Evolutionary conservation across 2,113 vertebrate genomes (phyloP), one percentile per base, ranked within the genome.

Genomic region (Piprites chloris): DNA sequence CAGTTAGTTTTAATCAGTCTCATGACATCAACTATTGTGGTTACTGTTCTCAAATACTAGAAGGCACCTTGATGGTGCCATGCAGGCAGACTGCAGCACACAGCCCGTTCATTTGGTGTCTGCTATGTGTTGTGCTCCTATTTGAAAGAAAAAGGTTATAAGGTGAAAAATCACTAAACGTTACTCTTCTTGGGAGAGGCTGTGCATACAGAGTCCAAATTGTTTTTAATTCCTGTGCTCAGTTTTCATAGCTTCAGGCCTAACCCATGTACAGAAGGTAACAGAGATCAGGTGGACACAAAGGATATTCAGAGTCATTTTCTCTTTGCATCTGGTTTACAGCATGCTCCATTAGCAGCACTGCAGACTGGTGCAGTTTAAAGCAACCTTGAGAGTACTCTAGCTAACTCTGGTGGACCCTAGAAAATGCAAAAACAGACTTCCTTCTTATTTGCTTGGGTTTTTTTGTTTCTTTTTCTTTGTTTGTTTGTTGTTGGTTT

Each of bases 1-100:
- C 77, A 90, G 95, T 90, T 96, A 93, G 90, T 96, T 97, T 97
- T 93, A 96, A 96, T 95, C 95, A 93, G 92, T 84, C 90, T 97
- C 93, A 93, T 89, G 93, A 90, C 86, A 94, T 94, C 96, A 85
- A 44, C 93, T 89, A 82, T 72, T 92, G 96, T 92, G 94, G 90
- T 90, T 97, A 68, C 89, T 58, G 80, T 81, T 90, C 93, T 87
- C 68, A 73, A 52, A 90, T 58, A 82, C 47, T 14, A 46, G 95
- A 84, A 96, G 83, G 92, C 86, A 93, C 80, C 91, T 93, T 80
- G 75, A 46, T 41, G 61, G 68, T 92, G 76, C 56, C 73, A 58
- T 7, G 59, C 59, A 85, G 62, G 59, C 75, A 90, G 71, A 67
- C 33, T 37, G 81, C 42, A 85, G 87, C 74, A 65, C 23, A 9